Base-by-base conservation (phyloP, 2,113 vertebrate genomes). In the Pomatorhinus ruficollis region DNA sequence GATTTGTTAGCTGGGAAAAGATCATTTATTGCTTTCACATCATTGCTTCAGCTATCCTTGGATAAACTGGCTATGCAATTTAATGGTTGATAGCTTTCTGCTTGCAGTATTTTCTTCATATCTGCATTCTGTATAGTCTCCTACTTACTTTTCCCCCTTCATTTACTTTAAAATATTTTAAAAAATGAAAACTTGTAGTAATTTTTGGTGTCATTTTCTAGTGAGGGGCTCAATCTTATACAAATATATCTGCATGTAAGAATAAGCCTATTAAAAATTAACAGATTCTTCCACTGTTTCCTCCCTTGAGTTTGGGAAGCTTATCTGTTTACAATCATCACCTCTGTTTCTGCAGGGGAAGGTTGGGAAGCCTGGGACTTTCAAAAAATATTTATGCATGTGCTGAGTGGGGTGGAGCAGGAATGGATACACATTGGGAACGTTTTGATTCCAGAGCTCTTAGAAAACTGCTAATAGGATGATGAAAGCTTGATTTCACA, bases 21-120 rank as follows among this genome's bases (percentile, higher is more conserved):
- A 93, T 93, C 76, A 90, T 89, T 89, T 93, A 93, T 90, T 93
- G 68, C 86, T 92, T 96, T 96, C 96, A 94, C 96, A 97, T 79
- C 49, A 39, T 30, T 92, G 77, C 86, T 79, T 87, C 56, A 90
- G 69, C 53, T 92, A 81, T 81, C 83, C 76, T 85, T 49, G 60
- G 72, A 82, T 89, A 88, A 92, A 91, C 64, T 69, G 60, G 40
- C 80, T 64, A 30, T 1, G 22, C 44, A 88, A 70, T 81, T 45
- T 83, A 77, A 54, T 18, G 64, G 53, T 11, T 93, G 85, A 74
- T 12, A 74, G 50, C 15, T 86, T 92, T 93, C 63, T 92, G 54
- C 60, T 70, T 78, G 54, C 20, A 33, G 11, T 86, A 37, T 70
- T 93, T 83, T 68, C 63, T 70, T 89, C 52, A 31, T 81, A 27